Percentiles rank a stretch among this genome's conserved stretches.
phyloP scores from a whole-genome alignment of 2,113 vertebrate genomes.

The Glaucomys volans region DNA sequence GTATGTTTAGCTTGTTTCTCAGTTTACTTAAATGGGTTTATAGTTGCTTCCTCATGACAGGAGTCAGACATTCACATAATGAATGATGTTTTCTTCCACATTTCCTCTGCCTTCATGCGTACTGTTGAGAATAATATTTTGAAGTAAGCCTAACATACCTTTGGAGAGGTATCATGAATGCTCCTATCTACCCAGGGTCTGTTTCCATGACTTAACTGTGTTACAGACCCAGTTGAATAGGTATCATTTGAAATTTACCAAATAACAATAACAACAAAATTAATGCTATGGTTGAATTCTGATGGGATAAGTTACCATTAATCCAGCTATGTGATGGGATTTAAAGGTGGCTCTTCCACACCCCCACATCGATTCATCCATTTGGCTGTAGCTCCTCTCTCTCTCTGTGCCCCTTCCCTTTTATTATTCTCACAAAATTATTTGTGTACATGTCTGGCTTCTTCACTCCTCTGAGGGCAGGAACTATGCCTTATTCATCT shows the following conservation, averaged over 20 bases:
- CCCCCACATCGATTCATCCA: background rate
- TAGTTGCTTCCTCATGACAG: background rate
- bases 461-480: background rate
- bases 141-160: background rate
- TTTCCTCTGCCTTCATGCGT: background rate
- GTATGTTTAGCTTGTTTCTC: background rate
- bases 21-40: slow-evolving; percentile 36
- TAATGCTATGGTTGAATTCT: background rate
- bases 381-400: background rate
- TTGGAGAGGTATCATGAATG: background rate
- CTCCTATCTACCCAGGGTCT: background rate
- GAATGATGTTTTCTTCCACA: background rate
- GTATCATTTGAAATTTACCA: background rate
- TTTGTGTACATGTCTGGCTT: slow-evolving; percentile 22
- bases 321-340: background rate
- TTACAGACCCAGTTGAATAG: background rate
- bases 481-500: slow-evolving; percentile 5
- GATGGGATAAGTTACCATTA: background rate
- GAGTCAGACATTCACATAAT: background rate
- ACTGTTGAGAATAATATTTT: background rate
- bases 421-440: background rate
- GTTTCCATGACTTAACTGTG: background rate
- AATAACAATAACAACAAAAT: background rate
- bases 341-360: background rate
- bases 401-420: background rate